A percentile compares a stretch with the other conserved stretches of the same genome.
These are phyloP conservation scores for Epinephelus moara DNA, from an alignment of 2,113 vertebrate species.

Conservation along the genomic window DNA sequence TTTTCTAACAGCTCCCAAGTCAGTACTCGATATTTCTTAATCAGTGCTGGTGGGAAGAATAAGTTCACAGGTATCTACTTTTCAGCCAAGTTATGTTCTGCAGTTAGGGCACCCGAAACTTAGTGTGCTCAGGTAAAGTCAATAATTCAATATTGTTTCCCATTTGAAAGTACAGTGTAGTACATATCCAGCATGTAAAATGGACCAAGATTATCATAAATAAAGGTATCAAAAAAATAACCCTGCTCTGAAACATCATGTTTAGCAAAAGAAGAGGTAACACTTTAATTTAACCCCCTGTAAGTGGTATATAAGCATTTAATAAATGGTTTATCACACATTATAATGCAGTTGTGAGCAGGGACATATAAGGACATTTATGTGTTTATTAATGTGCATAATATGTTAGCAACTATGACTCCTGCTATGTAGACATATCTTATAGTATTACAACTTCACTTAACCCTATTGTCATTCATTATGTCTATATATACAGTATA, in stretches of 20 bases:
- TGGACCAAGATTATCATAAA: not conserved
- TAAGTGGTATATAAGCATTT: not conserved
- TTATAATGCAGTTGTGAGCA: not conserved
- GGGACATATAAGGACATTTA: not conserved
- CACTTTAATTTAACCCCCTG: not conserved
- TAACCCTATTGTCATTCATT: not conserved
- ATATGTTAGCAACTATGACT: no score
- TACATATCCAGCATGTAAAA: not conserved
- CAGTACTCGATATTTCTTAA: slow-evolving; percentile 55
- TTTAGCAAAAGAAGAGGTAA: not conserved
- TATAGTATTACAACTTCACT: not conserved
- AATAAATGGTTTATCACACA: not conserved
- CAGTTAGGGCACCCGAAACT: not conserved
- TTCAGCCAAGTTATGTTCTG: not conserved
- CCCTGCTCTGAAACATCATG: not conserved
- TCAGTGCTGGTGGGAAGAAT: slow-evolving; percentile 28
- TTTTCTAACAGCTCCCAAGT: slow-evolving; percentile 48
- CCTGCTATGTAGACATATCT: not conserved
- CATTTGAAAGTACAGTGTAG: slow-evolving; percentile 1
- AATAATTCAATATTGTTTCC: not conserved
- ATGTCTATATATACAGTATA: not conserved
- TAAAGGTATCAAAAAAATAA: not conserved
- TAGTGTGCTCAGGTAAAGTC: not conserved
- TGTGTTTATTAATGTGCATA: not conserved
- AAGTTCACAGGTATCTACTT: slow-evolving; percentile 36